Conservation (phyloP, 1,140 invertebrate species). For the Lysiphlebus fabarum region DNA sequence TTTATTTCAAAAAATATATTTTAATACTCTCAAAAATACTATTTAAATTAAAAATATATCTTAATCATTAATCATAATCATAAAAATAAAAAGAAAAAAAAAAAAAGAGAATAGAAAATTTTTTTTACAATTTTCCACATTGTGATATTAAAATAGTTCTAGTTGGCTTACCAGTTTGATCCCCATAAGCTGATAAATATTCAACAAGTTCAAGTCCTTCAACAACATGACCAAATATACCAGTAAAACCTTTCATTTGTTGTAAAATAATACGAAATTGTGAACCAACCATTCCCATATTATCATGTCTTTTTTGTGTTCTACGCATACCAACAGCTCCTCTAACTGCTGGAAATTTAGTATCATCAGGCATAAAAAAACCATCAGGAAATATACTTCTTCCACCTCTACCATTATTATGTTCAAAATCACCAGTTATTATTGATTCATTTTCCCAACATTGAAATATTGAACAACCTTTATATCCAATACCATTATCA, state of each 20-base stretch:
- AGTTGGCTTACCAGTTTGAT: conserved; percentile 72
- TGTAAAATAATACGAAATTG: conserved; percentile 79
- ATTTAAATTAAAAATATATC: not conserved
- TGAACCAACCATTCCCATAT: conserved; percentile 76
- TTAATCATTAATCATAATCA: conserved; percentile 13
- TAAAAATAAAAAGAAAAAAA: conserved; percentile 3
- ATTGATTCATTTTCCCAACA: conserved; percentile 80
- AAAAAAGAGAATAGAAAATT: conserved; percentile 9
- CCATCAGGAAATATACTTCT: conserved; percentile 73
- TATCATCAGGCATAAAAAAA: conserved; percentile 79
- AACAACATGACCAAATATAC: conserved; percentile 78
- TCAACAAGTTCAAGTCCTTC: conserved; percentile 79
- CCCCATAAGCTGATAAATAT: conserved; percentile 73
- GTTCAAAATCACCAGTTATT: conserved; percentile 77
- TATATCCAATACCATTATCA: conserved; percentile 74
- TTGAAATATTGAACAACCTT: conserved; percentile 76
- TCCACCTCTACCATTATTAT: conserved; percentile 77
- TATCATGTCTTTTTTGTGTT: conserved; percentile 77
- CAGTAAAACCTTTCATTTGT: conserved; percentile 78
- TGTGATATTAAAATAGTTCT: conserved; percentile 71
- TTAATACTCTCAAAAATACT: not conserved
- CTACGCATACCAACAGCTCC: conserved; percentile 80
- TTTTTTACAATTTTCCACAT: conserved; percentile 68
- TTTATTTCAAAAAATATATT: not conserved
- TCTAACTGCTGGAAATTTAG: conserved; percentile 69